Evolutionary conservation across 2,113 vertebrate species (phyloP), one percentile per base, ranked within the genome.

Genomic region (Malurus melanocephalus): DNA sequence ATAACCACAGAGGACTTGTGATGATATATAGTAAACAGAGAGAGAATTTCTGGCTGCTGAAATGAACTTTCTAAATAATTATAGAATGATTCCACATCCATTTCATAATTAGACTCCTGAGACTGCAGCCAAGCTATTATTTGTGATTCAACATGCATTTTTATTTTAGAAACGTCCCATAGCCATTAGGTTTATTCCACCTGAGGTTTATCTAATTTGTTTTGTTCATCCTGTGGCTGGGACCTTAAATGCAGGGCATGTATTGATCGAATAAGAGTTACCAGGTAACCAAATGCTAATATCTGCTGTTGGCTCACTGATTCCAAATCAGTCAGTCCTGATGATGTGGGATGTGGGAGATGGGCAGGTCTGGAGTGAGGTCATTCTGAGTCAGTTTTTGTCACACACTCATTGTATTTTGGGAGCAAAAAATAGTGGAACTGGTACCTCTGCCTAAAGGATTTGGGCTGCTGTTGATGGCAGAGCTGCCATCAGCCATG

Each of bases 51-150:
- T 93, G 66, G 62, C 66, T 84, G 64, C 74, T 81, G 77, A 87
- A 92, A 79, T 64, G 48, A 95, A 87, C 80, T 93, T 96, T 87
- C 83, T 88, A 90, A 90, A 72, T 87, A 80, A 86, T 90, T 91
- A 85, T 60, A 77, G 78, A 76, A 85, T 69, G 43, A 86, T 90
- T 88, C 60, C 74, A 80, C 43, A 73, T 60, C 78, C 64, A 82
- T 87, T 94, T 81, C 43, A 27, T 93, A 95, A 95, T 92, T 90
- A 88, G 84, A 76, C 84, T 71, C 77, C 52, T 38, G 88, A 90
- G 88, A 81, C 55, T 73, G 77, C 43, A 90, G 16, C 45, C 86
- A 82, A 87, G 64, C 5, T 88, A 79, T 84, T 88, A 84, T 88
- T 87, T 94, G 55, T 87, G 51, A 90, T 59, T 80, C 55, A 66